Base-by-base conservation (phyloP, 92 coral and sea anemone species). In the Montipora capitata region DNA sequence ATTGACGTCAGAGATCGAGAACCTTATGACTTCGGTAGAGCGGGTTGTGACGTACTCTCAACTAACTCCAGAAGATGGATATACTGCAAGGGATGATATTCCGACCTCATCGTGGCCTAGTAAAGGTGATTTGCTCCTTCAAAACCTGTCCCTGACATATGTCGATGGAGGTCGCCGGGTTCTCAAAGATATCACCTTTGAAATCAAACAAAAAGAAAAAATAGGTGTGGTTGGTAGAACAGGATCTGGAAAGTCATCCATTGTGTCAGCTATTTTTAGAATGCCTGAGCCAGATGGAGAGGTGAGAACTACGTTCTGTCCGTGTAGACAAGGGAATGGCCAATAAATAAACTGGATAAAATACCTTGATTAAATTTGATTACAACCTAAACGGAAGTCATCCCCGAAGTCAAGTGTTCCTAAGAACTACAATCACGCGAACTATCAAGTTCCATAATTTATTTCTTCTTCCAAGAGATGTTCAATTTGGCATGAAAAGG, bases 61-160 rank as follows among this genome's bases (percentile, higher is more conserved):
- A 8, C 63, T 82, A 12, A 42, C 11, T 9, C 56, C 79, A 72
- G 87, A 82, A 72, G 70, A 77, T 18, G 87, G 87, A 71, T 82
- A 71, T 70, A 16, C 27, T 35, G 41, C 70, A 4, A 20, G 13
- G 39, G 57, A 40, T 3, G 40, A 57, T 7, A 63, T 5, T 48
- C 52, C 84, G 3, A 61, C 93, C 5, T 74, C 70, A 16, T 77
- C 67, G 59, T 79, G 88, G 94, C 94, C 94, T 6, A 57, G 66
- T 11, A 80, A 85, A 67, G 91, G 94, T 54, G 49, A 68, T 17
- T 64, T 91, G 2, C 43, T 41, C 20, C 17, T 91, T 7, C 52
- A 40, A 44, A 18, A 86, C 38, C 59, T 85, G 15, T 79, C 87
- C 15, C 35, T 91, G 17, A 88, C 87, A 51, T 91, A 91, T 62